Percentiles rank a stretch among this genome's conserved stretches.
Evolutionary conservation across 1,140 invertebrate species (phyloP).

Genomic region (Brachionus sp.): DNA sequence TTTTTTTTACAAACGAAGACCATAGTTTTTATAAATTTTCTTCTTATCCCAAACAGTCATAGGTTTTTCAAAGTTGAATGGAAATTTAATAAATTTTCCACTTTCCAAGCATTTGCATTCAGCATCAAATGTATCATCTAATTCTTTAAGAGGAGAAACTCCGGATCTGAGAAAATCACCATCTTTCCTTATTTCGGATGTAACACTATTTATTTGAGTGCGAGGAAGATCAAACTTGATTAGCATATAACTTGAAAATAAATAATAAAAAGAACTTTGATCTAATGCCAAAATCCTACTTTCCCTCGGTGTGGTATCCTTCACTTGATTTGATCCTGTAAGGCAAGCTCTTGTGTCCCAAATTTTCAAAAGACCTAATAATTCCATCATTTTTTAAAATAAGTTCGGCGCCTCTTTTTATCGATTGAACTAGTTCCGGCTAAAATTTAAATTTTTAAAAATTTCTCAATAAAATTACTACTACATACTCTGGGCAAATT

Average conservation of each 20-base stretch:
- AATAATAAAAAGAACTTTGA: neutral
- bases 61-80: slow-evolving; percentile 44
- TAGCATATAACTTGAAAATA: slow-evolving; percentile 10
- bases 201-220: neutral
- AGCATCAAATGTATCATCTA: neutral
- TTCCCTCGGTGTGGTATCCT: slow-evolving; percentile 15
- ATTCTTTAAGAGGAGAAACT: neutral
- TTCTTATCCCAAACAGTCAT: slow-evolving; percentile 40
- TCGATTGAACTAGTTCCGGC: slow-evolving; percentile 40
- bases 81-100: slow-evolving; percentile 36
- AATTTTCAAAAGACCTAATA: slow-evolving; percentile 39
- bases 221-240: slow-evolving; percentile 39
- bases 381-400: slow-evolving; percentile 34
- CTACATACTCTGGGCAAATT: slow-evolving; percentile 38
- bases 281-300: slow-evolving; percentile 54
- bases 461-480: neutral
- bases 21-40: slow-evolving; percentile 42
- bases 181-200: slow-evolving; percentile 31
- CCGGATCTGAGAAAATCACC: slow-evolving; percentile 20
- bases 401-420: slow-evolving; percentile 20
- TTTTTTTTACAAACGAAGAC: slow-evolving; percentile 45
- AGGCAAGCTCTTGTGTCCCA: slow-evolving; percentile 14
- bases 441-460: neutral
- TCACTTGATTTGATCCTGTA: slow-evolving; percentile 30
- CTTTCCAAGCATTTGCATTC: slow-evolving; percentile 18